Conservation (phyloP, 2,113 vertebrate species). For the Tinamus guttatus region DNA sequence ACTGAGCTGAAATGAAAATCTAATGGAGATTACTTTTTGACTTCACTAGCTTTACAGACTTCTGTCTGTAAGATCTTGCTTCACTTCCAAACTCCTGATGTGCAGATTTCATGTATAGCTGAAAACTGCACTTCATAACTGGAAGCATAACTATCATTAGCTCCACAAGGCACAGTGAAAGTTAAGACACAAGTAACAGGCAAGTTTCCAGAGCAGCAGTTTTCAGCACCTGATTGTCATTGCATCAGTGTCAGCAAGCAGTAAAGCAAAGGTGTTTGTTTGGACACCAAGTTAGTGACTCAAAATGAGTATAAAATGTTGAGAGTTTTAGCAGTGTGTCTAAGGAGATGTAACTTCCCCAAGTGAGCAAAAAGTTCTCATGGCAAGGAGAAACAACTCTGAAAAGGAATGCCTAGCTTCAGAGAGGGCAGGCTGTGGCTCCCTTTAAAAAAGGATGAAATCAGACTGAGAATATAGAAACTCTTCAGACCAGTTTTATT, state of each 20-base stretch:
- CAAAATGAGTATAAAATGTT: neutral
- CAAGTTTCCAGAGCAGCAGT: neutral
- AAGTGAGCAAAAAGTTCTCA: neutral
- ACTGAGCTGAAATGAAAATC: neutral
- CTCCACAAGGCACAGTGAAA: neutral
- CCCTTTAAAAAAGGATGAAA: neutral
- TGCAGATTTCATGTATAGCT: neutral
- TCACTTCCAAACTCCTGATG: neutral
- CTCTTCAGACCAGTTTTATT: neutral
- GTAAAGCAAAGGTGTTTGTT: neutral
- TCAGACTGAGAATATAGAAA: neutral
- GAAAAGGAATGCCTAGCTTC: neutral
- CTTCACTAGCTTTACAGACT: neutral
- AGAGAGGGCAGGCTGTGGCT: neutral
- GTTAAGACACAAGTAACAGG: fast-evolving
- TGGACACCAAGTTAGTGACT: neutral
- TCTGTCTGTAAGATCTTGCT: neutral
- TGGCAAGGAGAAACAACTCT: neutral
- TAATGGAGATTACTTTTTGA: neutral
- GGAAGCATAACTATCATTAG: neutral
- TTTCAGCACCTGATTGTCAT: fast-evolving
- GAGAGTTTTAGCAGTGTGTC: neutral
- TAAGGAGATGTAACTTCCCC: neutral
- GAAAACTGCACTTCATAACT: neutral
- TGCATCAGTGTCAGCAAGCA: neutral